phyloP scores from a whole-genome alignment of 2,797 vertebrate genomes.

The Gymnoscopelus microlampas region DNA sequence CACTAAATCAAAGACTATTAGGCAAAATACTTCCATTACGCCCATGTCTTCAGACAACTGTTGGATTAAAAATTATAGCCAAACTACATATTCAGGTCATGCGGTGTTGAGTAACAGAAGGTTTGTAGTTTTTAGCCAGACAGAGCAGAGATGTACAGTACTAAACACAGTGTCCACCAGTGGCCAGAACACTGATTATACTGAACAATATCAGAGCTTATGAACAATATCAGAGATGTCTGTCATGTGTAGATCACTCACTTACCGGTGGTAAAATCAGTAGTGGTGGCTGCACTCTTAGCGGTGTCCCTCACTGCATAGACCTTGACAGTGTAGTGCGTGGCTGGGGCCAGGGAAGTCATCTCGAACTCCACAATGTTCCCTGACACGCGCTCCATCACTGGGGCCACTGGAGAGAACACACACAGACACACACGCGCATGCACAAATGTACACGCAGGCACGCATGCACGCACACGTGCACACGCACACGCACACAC shows the following conservation, averaged over 20 bases:
- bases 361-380: slow-evolving; percentile 92
- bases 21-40: too few species aligned
- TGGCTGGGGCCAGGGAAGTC: slow-evolving; percentile 86
- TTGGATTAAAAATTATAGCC: too few species aligned
- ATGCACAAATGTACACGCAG: not conserved
- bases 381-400: slow-evolving; percentile 89
- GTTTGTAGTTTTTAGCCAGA: too few species aligned
- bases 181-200: too few species aligned
- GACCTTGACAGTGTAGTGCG: slow-evolving; percentile 87
- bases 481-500: slow-evolving; percentile 12
- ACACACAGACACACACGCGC: slow-evolving; percentile 21
- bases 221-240: too few species aligned
- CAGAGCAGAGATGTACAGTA: too few species aligned
- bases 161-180: too few species aligned
- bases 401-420: slow-evolving; percentile 81
- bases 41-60: too few species aligned
- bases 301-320: slow-evolving; percentile 88
- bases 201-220: too few species aligned
- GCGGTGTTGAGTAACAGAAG: too few species aligned
- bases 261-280: slow-evolving; percentile 91
- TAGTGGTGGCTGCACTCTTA: slow-evolving; percentile 86
- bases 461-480: not conserved
- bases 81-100: too few species aligned
- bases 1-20: too few species aligned
- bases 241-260: not conserved